A percentile compares a stretch with the other conserved stretches of the same genome.
phyloP scores from a whole-genome alignment of 2,113 vertebrate genomes.

The Crotalus helleri region DNA sequence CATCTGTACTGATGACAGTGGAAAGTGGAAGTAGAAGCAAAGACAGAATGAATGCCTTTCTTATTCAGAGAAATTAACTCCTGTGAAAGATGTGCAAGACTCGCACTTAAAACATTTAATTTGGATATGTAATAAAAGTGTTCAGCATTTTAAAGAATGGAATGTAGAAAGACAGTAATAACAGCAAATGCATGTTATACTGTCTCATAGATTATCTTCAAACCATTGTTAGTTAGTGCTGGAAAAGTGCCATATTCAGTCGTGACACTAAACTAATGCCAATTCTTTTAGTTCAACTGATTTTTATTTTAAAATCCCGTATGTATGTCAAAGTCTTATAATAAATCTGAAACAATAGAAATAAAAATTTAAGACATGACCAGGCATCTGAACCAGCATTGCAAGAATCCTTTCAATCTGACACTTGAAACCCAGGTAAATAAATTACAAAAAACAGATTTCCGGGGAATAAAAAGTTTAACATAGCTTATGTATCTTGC shows the following conservation, averaged over 20 bases:
- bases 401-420: slow-evolving; percentile 50
- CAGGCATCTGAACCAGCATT: slow-evolving; percentile 50
- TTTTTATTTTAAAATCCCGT: slow-evolving; percentile 77
- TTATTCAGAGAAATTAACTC: neutral
- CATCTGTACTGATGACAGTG: neutral
- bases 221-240: neutral
- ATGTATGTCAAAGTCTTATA: slow-evolving; percentile 63
- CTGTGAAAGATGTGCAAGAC: neutral
- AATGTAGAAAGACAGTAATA: neutral
- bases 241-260: neutral
- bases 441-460: slow-evolving; percentile 66
- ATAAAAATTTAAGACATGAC: slow-evolving; percentile 51
- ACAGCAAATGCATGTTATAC: neutral
- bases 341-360: slow-evolving; percentile 31
- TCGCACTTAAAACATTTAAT: neutral
- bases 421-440: slow-evolving; percentile 56
- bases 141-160: neutral
- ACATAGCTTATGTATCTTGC: slow-evolving; percentile 24
- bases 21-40: neutral
- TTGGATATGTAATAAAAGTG: neutral
- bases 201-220: neutral
- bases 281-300: slow-evolving; percentile 38
- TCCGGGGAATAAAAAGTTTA: slow-evolving; percentile 45
- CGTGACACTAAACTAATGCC: slow-evolving; percentile 27
- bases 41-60: neutral